Percentiles rank a stretch among this genome's conserved stretches.
These are phyloP conservation scores for Dendrophyllia cribrosa DNA, from an alignment of 64 coral and sea anemone genomes.

Conservation along the genomic window DNA sequence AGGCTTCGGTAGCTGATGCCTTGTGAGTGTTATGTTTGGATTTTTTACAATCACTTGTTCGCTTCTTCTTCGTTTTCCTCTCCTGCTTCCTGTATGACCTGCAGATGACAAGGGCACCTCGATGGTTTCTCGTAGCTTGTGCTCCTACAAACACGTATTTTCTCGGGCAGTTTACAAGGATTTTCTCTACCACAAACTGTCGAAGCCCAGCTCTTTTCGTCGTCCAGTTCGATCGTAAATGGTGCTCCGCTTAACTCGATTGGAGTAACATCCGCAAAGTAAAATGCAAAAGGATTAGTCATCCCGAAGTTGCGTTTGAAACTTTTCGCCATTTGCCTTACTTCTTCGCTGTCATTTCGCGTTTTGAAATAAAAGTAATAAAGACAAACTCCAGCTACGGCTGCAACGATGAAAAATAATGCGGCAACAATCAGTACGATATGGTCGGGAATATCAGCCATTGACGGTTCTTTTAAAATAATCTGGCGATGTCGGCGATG, in stretches of 20 bases:
- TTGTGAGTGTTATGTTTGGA: neutral
- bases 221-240: neutral
- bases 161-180: neutral
- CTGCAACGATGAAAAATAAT: neutral
- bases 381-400: neutral
- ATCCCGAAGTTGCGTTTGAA: neutral
- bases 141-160: neutral
- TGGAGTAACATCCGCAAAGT: neutral
- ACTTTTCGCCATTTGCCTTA: neutral
- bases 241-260: neutral
- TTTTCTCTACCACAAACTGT: neutral
- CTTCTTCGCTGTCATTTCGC: neutral
- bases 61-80: constrained; percentile 3
- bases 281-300: neutral
- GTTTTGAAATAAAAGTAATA: constrained; percentile 14
- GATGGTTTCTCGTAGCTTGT: constrained; percentile 5
- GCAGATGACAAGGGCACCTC: neutral
- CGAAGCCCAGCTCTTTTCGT: neutral
- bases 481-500: too few species aligned
- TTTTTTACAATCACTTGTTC: too few species aligned
- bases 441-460: neutral
- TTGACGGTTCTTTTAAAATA: neutral
- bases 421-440: neutral
- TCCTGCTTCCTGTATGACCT: constrained; percentile 8
- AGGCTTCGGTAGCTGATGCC: too few species aligned